Conservation (phyloP, 1,140 invertebrate genomes). For the Pseudomyrmex dendroicus region DNA sequence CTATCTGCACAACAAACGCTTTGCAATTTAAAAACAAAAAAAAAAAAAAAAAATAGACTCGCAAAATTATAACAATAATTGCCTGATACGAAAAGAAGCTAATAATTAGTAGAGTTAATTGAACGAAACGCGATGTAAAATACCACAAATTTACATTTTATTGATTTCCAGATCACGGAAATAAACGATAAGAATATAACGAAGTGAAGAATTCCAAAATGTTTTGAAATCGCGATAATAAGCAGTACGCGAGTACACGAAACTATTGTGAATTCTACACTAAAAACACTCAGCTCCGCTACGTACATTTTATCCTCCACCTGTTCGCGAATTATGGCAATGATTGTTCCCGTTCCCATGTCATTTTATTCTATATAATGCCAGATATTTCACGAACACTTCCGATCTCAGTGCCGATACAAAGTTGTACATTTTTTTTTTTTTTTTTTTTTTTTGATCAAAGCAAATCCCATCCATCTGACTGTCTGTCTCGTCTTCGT, state of each 20-base stretch:
- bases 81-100: neutral
- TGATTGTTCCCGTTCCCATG: neutral
- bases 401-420: slow-evolving; percentile 2
- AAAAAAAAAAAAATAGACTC: neutral
- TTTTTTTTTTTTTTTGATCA: slow-evolving; percentile 33
- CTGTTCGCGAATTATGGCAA: neutral
- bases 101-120: slow-evolving; percentile 3
- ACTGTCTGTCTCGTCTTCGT: slow-evolving; percentile 32
- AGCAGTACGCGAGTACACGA: neutral
- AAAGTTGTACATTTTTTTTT: slow-evolving; percentile 16
- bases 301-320: neutral
- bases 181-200: slow-evolving; percentile 8
- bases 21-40: neutral
- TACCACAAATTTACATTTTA: neutral
- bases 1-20: neutral
- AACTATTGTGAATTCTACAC: neutral
- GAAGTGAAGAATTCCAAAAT: neutral
- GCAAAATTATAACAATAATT: neutral
- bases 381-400: neutral
- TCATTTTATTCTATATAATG: slow-evolving; percentile 7
- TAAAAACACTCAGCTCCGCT: neutral
- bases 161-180: neutral
- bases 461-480: slow-evolving; percentile 15
- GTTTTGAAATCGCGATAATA: neutral
- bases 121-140: neutral